Evolutionary conservation across 2,113 vertebrate genomes (phyloP).

Genomic region (Hylia prasina): DNA sequence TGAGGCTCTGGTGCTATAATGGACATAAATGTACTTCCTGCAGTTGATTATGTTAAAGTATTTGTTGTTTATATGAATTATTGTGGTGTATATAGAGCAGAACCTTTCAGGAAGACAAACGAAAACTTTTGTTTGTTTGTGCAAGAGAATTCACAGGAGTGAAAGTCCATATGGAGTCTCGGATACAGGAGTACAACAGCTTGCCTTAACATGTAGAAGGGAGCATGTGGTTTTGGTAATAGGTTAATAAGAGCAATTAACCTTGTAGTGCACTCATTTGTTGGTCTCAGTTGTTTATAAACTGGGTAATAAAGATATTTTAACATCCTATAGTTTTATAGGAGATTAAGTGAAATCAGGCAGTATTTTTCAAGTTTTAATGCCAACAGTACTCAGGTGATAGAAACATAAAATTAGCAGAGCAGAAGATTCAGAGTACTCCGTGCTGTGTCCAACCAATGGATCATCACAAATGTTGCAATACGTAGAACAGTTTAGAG

Average conservation of each 20-base stretch:
- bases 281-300: constrained; percentile 56
- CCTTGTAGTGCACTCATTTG: constrained; percentile 28
- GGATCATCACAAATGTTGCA: background rate
- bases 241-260: constrained; percentile 57
- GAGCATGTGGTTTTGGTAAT: constrained; percentile 54
- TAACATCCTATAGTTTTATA: constrained; percentile 38
- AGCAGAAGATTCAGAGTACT: background rate
- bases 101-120: background rate
- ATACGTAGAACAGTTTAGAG: background rate
- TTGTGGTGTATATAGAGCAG: background rate
- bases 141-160: background rate
- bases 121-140: background rate
- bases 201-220: background rate
- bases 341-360: constrained; percentile 10
- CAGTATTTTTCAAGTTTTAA: background rate
- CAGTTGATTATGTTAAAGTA: background rate
- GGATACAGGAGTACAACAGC: background rate
- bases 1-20: background rate
- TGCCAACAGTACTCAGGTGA: background rate
- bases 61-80: background rate
- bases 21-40: background rate
- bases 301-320: constrained; percentile 47
- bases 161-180: background rate
- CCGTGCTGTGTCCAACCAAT: background rate
- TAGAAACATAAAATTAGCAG: background rate